Base-by-base conservation (phyloP, 1,140 invertebrate species). In the Pogonomyrmex barbatus region DNA sequence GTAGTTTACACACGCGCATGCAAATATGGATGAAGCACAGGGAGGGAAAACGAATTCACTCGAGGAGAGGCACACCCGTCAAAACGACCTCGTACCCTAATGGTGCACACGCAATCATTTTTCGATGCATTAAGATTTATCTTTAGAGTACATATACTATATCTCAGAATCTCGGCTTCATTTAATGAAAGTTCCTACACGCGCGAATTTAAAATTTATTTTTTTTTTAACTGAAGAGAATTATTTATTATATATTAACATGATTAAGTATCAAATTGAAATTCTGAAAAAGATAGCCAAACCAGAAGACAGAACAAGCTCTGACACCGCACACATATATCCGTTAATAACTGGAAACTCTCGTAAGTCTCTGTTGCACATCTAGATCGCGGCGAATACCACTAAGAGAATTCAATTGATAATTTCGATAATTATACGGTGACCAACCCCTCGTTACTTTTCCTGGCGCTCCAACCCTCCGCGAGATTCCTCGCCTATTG, bases 361-460 rank as follows among this genome's bases (percentile, higher is more conserved):
- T 78, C 24, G 67, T 54, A 33, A n/a, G 67, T 56, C 54, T 71
- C 39, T 12, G 47, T 71, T 71, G 73, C 68, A 50, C 33, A 73
- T 62, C 54, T 87, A 47, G 76, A 78, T 92, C 93, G 93, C 24
- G 92, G 92, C 92, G 89, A 78, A 24, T 78, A 91, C 91, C 92
- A 93, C 93, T 91, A 91, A 94, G 93, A 93, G 93, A 93, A 93
- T 94, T 94, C 93, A 94, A 94, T 94, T 94, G 94, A 94, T 24
- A 24, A 24, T 24, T 24, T 24, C 91, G 91, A 91, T 94, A 94
- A 94, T 94, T 94, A 93, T 91, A 93, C 90, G 87, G 88, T 91
- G 88, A 90, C 86, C 91, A 84, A 71, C 9, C 85, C 86, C 88
- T 89, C 88, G 85, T 71, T 87, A 86, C 87, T 90, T 90, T 82